These are phyloP conservation scores for Cancer borealis DNA, from an alignment of 2,888 invertebrate genomes.

Conservation along the genomic window DNA sequence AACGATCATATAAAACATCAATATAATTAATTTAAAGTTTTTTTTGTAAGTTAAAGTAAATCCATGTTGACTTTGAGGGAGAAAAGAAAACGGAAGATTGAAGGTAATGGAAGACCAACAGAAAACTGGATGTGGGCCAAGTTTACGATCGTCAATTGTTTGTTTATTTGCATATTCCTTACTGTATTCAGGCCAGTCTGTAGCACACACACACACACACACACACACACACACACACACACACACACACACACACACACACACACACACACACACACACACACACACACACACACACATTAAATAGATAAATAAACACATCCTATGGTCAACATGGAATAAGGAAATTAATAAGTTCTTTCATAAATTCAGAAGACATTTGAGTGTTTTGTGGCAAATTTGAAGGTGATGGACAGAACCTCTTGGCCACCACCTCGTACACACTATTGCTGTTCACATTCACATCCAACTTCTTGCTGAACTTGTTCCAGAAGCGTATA, in stretches of 20 bases:
- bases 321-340: too few species aligned
- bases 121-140: background rate
- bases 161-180: background rate
- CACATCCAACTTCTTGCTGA: background rate
- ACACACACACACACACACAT: too few species aligned
- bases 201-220: background rate
- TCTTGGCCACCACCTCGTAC: constrained; percentile 5
- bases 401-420: constrained; percentile 14
- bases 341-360: too few species aligned
- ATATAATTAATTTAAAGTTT: too few species aligned
- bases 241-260: too few species aligned
- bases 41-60: background rate
- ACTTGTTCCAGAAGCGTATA: constrained; percentile 29
- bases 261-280: too few species aligned
- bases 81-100: background rate
- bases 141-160: background rate
- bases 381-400: background rate
- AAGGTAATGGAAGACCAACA: background rate
- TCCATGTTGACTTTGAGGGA: background rate
- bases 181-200: background rate
- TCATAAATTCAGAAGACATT: background rate
- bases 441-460: background rate
- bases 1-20: too few species aligned
- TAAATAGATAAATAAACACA: too few species aligned
- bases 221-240: too few species aligned